Evolutionary conservation across 2,113 vertebrate genomes (phyloP).

Genomic region (Silurus glanis): DNA sequence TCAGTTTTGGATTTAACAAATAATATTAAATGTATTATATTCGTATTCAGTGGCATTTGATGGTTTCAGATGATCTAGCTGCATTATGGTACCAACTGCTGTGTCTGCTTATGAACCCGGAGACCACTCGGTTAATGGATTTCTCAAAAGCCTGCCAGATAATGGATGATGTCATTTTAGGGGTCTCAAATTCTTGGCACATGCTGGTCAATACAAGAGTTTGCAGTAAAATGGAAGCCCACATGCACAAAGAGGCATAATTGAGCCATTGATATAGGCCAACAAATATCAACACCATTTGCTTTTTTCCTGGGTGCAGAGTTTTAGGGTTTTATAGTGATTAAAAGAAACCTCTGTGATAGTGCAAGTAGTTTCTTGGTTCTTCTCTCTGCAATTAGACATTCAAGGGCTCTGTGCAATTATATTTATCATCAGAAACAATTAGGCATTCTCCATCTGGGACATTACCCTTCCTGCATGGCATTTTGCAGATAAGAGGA

Average conservation of each 20-base stretch:
- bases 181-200: constrained; percentile 49
- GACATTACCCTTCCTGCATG: constrained; percentile 51
- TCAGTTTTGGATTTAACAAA: background rate
- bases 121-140: constrained; percentile 43
- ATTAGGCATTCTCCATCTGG: constrained; percentile 47
- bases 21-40: constrained; percentile 8
- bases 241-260: constrained; percentile 19
- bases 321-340: constrained; percentile 2
- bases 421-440: constrained; percentile 58
- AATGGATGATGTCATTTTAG: constrained; percentile 42
- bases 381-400: constrained; percentile 47
- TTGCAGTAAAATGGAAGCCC: constrained; percentile 26
- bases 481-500: constrained; percentile 54
- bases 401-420: constrained; percentile 44
- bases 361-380: constrained; percentile 7
- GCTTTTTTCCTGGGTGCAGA: background rate
- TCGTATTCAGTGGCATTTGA: background rate
- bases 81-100: constrained; percentile 25
- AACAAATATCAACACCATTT: background rate
- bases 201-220: constrained; percentile 20
- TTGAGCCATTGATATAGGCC: constrained; percentile 14
- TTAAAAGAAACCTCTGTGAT: constrained; percentile 12
- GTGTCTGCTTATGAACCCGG: constrained; percentile 30
- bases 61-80: background rate
- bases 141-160: constrained; percentile 45